These are phyloP conservation scores for Phaedon cochleariae DNA, from an alignment of 2,888 invertebrate species.

Conservation along the genomic window DNA sequence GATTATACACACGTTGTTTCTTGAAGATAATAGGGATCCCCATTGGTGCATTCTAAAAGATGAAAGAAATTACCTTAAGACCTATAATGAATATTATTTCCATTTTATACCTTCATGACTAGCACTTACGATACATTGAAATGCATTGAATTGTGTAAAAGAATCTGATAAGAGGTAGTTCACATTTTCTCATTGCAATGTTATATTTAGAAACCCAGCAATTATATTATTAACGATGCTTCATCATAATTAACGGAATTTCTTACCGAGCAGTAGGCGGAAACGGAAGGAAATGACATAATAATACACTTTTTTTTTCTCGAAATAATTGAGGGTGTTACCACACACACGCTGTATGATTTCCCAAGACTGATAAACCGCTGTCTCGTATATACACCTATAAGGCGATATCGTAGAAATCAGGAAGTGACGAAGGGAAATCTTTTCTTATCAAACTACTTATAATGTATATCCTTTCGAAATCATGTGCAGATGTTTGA, in stretches of 20 bases:
- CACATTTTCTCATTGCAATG: background rate
- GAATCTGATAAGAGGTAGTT: background rate
- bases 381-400: too few species aligned
- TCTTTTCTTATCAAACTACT: background rate
- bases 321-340: constrained; percentile 30
- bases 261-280: constrained; percentile 4
- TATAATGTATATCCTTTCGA: too few species aligned
- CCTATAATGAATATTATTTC: too few species aligned
- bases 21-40: too few species aligned
- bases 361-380: constrained; percentile 15
- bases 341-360: constrained; percentile 22
- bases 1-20: too few species aligned
- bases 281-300: constrained; percentile 31
- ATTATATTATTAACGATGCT: constrained; percentile 3
- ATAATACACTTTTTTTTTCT: constrained; percentile 13
- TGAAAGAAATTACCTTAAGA: too few species aligned
- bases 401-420: constrained; percentile 27
- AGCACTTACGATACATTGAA: too few species aligned
- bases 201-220: background rate
- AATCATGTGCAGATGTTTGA: background rate
- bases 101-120: too few species aligned
- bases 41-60: too few species aligned
- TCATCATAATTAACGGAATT: constrained; percentile 13
- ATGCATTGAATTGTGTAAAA: background rate
- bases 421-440: constrained; percentile 23